Conservation (phyloP, 2,888 invertebrate genomes). For the Ophioninae sp. region DNA sequence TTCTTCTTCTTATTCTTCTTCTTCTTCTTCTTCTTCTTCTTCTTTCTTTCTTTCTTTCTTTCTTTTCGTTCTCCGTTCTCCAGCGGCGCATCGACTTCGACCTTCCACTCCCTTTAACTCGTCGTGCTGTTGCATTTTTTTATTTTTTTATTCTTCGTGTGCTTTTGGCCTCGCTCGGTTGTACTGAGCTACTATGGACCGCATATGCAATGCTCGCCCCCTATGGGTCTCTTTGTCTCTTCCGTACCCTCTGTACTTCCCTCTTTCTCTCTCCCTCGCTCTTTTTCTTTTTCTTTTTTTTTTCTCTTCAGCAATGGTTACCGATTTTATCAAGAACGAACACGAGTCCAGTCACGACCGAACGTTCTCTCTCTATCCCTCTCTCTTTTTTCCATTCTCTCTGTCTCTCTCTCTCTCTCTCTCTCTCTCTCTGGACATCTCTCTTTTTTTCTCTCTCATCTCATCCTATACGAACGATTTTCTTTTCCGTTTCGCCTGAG, state of each 20-base stretch:
- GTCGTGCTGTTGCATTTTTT: slow-evolving; percentile 33
- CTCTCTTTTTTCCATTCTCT: not conserved
- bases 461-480: slow-evolving; percentile 41
- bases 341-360: slow-evolving; percentile 60
- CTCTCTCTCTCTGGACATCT: not conserved
- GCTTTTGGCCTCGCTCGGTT: slow-evolving; percentile 51
- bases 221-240: slow-evolving; percentile 19
- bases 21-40: slow-evolving; percentile 2
- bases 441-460: not conserved
- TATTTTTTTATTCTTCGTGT: slow-evolving; percentile 38
- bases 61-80: slow-evolving; percentile 15
- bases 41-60: too few relatives aligned
- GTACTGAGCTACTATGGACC: slow-evolving; percentile 30
- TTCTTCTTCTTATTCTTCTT: not conserved
- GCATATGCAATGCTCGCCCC: slow-evolving; percentile 32
- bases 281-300: not conserved
- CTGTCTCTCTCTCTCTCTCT: slow-evolving; percentile 37
- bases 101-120: slow-evolving; percentile 56
- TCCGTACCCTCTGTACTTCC: not conserved
- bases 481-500: slow-evolving; percentile 36
- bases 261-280: slow-evolving; percentile 16
- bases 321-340: slow-evolving; percentile 62
- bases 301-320: slow-evolving; percentile 36
- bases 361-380: slow-evolving; percentile 29
- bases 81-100: slow-evolving; percentile 45